A percentile compares a stretch with the other conserved stretches of the same genome.
Evolutionary conservation across 2,113 vertebrate species (phyloP).

Genomic region (Triplophysa rosa): DNA sequence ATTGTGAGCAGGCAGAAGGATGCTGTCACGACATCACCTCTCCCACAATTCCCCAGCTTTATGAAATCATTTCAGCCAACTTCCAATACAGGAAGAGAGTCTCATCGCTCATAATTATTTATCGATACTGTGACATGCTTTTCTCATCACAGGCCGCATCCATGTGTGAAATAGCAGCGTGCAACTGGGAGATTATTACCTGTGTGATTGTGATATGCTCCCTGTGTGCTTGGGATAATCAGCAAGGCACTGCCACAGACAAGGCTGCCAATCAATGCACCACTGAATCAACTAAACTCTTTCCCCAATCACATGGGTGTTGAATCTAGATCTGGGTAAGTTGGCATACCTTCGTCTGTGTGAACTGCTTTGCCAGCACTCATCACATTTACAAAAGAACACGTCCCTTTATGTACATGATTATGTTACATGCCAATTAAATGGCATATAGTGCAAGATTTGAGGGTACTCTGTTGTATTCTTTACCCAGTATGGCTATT

Average conservation of each 20-base stretch:
- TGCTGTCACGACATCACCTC: conserved; percentile 41
- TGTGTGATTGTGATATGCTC: conserved; percentile 44
- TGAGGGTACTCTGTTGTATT: background rate
- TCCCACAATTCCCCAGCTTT: conserved; percentile 34
- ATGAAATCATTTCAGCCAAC: conserved; percentile 62
- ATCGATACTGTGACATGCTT: conserved; percentile 74
- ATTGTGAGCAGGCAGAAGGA: conserved; percentile 31
- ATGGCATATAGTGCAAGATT: background rate
- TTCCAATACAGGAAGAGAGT: conserved; percentile 62
- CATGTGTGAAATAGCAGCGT: conserved; percentile 79
- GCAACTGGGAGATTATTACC: conserved; percentile 69
- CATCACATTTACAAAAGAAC: background rate
- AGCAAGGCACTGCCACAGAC: conserved; percentile 27
- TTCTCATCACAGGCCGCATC: conserved; percentile 72
- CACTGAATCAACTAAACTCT: conserved; percentile 42
- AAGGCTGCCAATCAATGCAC: conserved; percentile 40
- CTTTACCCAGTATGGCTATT: conserved; percentile 23
- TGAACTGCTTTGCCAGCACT: conserved; percentile 29
- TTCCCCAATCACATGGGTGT: conserved; percentile 34
- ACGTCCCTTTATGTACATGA: conserved; percentile 18
- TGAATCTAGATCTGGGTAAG: conserved; percentile 26
- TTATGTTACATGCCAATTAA: background rate
- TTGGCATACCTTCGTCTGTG: conserved; percentile 20
- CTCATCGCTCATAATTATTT: conserved; percentile 73
- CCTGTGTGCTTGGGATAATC: conserved; percentile 29